These are phyloP conservation scores for Pemphredon lugubris DNA, from an alignment of 2,888 invertebrate species.

Conservation along the genomic window DNA sequence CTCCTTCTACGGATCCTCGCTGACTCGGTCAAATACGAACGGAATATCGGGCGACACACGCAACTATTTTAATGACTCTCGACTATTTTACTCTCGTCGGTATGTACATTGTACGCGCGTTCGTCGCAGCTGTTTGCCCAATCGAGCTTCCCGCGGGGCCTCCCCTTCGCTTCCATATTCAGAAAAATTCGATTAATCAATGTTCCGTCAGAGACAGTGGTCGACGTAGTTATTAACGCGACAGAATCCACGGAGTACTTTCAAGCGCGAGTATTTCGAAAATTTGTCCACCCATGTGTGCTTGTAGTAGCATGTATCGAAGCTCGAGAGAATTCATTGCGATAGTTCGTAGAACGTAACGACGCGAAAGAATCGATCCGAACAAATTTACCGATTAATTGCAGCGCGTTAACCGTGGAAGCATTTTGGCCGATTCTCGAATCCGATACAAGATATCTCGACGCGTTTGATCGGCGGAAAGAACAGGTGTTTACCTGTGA, in stretches of 20 bases:
- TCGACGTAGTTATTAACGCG: too few relatives aligned
- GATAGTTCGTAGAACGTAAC: too few relatives aligned
- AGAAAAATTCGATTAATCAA: slow-evolving; percentile 8
- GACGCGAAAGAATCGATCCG: too few relatives aligned
- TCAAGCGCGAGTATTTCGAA: too few relatives aligned
- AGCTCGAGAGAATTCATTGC: too few relatives aligned
- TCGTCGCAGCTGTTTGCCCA: not conserved
- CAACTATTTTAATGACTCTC: slow-evolving; percentile 1
- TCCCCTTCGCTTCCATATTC: not conserved
- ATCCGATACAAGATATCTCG: slow-evolving; percentile 23
- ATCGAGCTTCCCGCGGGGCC: too few relatives aligned
- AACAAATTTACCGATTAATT: too few relatives aligned
- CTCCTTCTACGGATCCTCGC: slow-evolving; percentile 58
- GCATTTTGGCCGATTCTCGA: slow-evolving; percentile 21
- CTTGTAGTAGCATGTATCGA: too few relatives aligned
- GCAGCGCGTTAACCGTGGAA: slow-evolving; percentile 5
- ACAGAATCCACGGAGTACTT: too few relatives aligned
- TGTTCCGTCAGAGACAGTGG: not conserved
- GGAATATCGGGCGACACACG: slow-evolving; percentile 36
- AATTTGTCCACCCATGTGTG: too few relatives aligned
- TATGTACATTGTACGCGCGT: too few relatives aligned
- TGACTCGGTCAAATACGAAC: slow-evolving; percentile 34
- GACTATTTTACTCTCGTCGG: too few relatives aligned
- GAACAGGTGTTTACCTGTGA: slow-evolving; percentile 58
- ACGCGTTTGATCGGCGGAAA: slow-evolving; percentile 12